These are phyloP conservation scores for Alca torda DNA, from an alignment of 2,797 vertebrate species.

Conservation along the genomic window DNA sequence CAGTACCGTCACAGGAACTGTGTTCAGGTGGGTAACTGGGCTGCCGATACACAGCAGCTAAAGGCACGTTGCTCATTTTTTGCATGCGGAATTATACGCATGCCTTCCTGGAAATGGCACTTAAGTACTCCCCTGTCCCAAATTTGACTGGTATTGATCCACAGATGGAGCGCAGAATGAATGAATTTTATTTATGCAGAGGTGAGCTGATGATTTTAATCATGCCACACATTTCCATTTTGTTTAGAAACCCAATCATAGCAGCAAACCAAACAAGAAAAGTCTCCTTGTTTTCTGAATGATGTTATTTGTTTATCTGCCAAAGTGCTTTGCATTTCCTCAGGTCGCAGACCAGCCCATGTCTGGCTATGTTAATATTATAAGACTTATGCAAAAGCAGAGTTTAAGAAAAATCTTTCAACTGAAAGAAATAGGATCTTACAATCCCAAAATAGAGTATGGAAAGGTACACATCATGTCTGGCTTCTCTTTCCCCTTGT, in stretches of 20 bases:
- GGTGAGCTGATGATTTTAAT: conserved; percentile 36
- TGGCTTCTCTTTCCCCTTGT: conserved; percentile 74
- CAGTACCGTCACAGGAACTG: rapidly evolving
- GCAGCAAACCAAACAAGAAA: conserved; percentile 64
- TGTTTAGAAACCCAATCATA: conserved; percentile 41
- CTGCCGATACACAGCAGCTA: neutral
- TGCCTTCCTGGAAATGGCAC: neutral
- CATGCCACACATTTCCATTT: conserved; percentile 6
- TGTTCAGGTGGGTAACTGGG: neutral
- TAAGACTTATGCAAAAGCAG: conserved; percentile 47
- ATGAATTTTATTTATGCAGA: neutral
- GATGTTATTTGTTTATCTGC: conserved; percentile 74
- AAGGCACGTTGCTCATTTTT: neutral
- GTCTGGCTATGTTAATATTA: conserved; percentile 64
- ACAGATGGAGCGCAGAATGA: neutral
- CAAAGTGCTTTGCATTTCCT: conserved; percentile 62
- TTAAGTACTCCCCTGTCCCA: neutral
- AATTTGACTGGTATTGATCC: neutral
- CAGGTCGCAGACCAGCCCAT: conserved; percentile 64
- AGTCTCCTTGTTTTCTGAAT: conserved; percentile 73
- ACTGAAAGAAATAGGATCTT: conserved; percentile 79
- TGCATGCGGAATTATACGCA: neutral
- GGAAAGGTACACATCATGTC: conserved; percentile 83
- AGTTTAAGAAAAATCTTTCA: conserved; percentile 71
- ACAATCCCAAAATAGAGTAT: conserved; percentile 80